Conservation (phyloP, 2,797 vertebrate genomes). For the Otolemur crassicaudatus region DNA sequence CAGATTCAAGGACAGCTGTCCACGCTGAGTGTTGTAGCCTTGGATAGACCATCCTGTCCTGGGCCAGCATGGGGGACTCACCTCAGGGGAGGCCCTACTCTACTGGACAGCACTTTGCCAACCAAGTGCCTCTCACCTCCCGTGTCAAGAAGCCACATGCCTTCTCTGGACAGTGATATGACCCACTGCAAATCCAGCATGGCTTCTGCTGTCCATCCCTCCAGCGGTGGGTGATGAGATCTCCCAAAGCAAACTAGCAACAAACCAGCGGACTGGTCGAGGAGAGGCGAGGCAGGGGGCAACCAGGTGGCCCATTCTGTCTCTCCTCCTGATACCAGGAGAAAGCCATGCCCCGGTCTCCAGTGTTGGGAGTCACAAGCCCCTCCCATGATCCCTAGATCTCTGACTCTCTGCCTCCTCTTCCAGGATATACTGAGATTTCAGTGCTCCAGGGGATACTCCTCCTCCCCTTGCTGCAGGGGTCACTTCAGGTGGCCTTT, state of each 20-base stretch:
- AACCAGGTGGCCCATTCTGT: accelerated
- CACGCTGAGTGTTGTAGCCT: accelerated
- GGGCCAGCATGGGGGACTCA: accelerated
- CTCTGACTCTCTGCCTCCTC: not conserved
- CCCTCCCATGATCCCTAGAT: accelerated
- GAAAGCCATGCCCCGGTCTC: not conserved
- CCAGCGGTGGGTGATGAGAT: accelerated
- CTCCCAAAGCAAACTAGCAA: not conserved
- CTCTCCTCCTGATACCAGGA: not conserved
- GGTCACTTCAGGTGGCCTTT: slow-evolving; percentile 89
- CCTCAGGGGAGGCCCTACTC: not conserved
- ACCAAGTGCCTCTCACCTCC: too few relatives aligned
- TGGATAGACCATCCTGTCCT: too few relatives aligned
- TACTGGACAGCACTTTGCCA: not conserved
- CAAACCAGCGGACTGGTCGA: too few relatives aligned
- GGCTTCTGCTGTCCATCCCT: not conserved
- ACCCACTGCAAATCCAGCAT: not conserved
- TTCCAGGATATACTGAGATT: slow-evolving; percentile 84
- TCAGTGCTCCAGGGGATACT: slow-evolving; percentile 85
- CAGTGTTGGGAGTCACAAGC: not conserved
- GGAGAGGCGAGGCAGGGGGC: not conserved
- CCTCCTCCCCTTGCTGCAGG: slow-evolving; percentile 87
- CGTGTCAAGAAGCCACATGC: not conserved
- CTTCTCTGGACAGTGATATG: not conserved
- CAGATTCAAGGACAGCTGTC: too few relatives aligned